Evolutionary conservation across 2,797 vertebrate genomes (phyloP).

Genomic region (Melanogrammus aeglefinus): DNA sequence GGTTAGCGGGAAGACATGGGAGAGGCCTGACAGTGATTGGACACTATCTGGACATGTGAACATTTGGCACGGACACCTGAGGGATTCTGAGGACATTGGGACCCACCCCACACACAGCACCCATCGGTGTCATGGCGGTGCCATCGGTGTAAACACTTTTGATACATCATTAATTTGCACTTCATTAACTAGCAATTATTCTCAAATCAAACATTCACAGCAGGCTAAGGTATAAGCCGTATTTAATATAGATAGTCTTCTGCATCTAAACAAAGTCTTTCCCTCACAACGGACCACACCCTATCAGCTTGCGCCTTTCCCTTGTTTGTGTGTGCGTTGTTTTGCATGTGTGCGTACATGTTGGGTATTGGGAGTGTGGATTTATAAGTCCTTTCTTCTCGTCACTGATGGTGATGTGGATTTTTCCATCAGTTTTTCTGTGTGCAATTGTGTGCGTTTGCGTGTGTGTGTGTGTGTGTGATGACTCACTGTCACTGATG

Average conservation of each 20-base stretch:
- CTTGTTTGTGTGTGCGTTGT: no score
- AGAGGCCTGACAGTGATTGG: background rate
- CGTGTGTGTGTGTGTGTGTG: no score
- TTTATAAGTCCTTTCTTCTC: constrained; percentile 11
- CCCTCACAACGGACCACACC: no score
- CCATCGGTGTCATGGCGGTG: background rate
- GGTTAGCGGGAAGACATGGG: no score
- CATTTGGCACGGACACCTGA: constrained; percentile 12
- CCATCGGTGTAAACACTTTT: constrained; percentile 24
- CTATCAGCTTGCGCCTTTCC: no score
- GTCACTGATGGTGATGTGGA: constrained; percentile 29
- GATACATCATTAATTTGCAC: constrained; percentile 47
- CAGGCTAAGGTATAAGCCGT: constrained; percentile 30
- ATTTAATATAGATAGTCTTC: constrained; percentile 25
- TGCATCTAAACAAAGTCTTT: no score
- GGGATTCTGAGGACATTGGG: background rate
- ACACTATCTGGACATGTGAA: constrained; percentile 23
- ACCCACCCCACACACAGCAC: no score
- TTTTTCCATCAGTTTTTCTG: background rate
- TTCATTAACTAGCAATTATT: constrained; percentile 1
- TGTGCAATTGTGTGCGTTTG: background rate
- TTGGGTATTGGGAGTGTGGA: no score
- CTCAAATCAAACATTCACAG: constrained; percentile 55
- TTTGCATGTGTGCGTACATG: no score
- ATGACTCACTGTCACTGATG: constrained; percentile 29